Percentiles rank a stretch among this genome's conserved stretches.
Evolutionary conservation across 2,113 vertebrate genomes (phyloP).

Genomic region (Leucopsar rothschildi): DNA sequence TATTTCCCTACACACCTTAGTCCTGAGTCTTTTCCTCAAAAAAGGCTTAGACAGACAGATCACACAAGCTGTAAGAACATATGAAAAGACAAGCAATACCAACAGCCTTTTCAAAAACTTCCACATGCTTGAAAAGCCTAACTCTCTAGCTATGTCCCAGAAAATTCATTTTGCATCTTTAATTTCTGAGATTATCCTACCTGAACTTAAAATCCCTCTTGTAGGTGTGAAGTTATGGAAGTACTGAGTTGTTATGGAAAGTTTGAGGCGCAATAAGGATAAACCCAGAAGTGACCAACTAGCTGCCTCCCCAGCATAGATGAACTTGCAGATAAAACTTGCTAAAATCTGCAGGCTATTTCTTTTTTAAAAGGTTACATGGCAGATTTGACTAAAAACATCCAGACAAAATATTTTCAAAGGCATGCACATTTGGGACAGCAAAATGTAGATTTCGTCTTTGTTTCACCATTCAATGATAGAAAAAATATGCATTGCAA

Average conservation of each 20-base stretch:
- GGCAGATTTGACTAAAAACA: not conserved
- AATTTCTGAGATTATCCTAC: not conserved
- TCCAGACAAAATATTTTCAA: not conserved
- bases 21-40: not conserved
- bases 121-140: not conserved
- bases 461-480: not conserved
- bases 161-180: not conserved
- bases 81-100: not conserved
- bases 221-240: not conserved
- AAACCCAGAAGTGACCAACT: not conserved
- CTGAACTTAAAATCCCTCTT: not conserved
- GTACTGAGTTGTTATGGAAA: not conserved
- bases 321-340: not conserved
- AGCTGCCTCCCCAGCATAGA: not conserved
- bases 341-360: not conserved
- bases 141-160: not conserved
- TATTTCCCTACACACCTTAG: not conserved
- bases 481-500: not conserved
- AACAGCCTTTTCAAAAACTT: not conserved
- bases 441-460: not conserved
- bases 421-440: not conserved
- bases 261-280: not conserved
- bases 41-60: not conserved
- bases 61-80: not conserved
- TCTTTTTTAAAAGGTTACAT: not conserved